Evolutionary conservation across 2,797 vertebrate species (phyloP).

Genomic region (Clangula hyemalis): DNA sequence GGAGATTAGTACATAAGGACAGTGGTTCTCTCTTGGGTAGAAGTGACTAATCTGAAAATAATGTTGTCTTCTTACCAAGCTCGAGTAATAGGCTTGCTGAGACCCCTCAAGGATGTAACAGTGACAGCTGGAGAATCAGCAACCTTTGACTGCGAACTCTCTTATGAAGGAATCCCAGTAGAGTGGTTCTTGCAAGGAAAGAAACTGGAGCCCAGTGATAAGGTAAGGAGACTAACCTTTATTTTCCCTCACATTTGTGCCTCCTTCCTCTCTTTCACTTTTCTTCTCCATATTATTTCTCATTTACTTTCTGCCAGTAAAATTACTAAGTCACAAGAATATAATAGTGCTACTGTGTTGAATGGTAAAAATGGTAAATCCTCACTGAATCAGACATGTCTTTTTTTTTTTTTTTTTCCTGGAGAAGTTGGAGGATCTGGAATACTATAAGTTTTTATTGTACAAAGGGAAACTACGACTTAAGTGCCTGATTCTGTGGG

Average conservation of each 20-base stretch:
- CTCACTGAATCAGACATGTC: not conserved
- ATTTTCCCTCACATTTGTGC: not conserved
- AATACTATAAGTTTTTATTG: not conserved
- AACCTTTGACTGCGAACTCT: slow-evolving; percentile 96
- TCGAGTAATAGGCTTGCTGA: slow-evolving; percentile 88
- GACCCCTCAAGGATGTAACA: slow-evolving; percentile 91
- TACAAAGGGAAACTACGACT: not conserved
- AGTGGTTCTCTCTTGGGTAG: slow-evolving; percentile 65
- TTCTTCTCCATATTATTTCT: not conserved
- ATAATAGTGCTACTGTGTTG: not conserved
- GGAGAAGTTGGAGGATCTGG: not conserved
- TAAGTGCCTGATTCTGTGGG: not conserved
- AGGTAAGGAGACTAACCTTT: slow-evolving; percentile 81
- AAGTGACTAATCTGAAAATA: slow-evolving; percentile 82
- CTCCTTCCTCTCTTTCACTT: not conserved
- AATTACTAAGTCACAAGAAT: not conserved
- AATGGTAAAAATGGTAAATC: not conserved
- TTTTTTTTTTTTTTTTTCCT: not conserved
- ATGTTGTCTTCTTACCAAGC: slow-evolving; percentile 91
- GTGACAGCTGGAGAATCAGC: slow-evolving; percentile 98
- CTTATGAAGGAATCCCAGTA: slow-evolving; percentile 92
- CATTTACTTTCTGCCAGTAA: not conserved
- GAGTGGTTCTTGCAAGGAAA: slow-evolving; percentile 94
- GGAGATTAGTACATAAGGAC: slow-evolving; percentile 79
- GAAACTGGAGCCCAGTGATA: slow-evolving; percentile 91